Conservation (phyloP, 2,797 vertebrate species). For the Acipenser ruthenus region DNA sequence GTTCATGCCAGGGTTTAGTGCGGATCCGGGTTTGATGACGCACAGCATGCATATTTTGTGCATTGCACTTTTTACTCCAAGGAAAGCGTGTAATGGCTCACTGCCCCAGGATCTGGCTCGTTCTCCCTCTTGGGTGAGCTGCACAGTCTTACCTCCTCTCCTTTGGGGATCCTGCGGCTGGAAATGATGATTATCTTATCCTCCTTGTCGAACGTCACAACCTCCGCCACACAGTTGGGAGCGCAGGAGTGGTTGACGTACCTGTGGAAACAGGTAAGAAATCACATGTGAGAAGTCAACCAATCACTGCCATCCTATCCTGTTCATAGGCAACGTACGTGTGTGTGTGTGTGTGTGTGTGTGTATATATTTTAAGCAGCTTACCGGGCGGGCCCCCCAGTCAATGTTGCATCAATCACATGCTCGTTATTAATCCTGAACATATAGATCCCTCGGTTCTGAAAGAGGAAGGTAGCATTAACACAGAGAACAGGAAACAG, state of each 20-base stretch:
- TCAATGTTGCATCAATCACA: constrained; percentile 94
- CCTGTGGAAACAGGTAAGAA: constrained; percentile 44
- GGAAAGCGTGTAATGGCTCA: background rate
- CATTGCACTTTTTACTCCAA: too few species aligned
- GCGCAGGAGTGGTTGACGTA: constrained; percentile 98
- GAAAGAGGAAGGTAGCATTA: constrained; percentile 7
- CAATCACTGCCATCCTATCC: too few species aligned
- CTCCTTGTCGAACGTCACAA: constrained; percentile 96
- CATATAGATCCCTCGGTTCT: constrained; percentile 99
- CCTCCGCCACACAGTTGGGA: constrained; percentile 94
- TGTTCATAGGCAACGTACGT: too few species aligned
- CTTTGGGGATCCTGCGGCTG: constrained; percentile 93
- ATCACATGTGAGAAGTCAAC: background rate
- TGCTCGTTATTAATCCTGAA: constrained; percentile 98
- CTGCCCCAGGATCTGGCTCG: background rate
- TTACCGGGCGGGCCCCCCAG: constrained; percentile 91
- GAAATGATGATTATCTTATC: constrained; percentile 99
- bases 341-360: too few species aligned
- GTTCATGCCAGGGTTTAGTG: too few species aligned
- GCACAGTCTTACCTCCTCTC: constrained; percentile 77
- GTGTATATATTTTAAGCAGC: constrained; percentile 22
- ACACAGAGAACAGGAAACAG: too few species aligned
- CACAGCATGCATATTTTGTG: too few species aligned
- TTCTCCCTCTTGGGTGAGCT: background rate
- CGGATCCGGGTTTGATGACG: too few species aligned